Evolutionary conservation across 92 coral and sea anemone genomes (phyloP), one percentile per base, ranked within the genome.

Genomic region (Palythoa grandiflora): DNA sequence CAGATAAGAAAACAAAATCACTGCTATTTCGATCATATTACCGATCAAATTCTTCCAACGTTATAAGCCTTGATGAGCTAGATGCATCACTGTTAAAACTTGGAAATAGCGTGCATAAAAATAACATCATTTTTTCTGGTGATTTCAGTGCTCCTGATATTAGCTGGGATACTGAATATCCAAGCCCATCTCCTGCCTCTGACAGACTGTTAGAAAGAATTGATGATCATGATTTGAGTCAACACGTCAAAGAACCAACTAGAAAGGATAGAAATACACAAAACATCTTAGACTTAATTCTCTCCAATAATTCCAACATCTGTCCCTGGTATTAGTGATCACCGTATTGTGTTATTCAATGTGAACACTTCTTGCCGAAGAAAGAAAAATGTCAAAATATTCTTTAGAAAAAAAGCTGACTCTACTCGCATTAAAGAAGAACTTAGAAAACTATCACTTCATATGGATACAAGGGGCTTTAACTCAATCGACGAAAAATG

Each of bases 331-430:
- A 91, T 91, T 54, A 88, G 91, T 53, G 91, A 88, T 75, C 93
- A 91, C 73, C 89, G 83, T 57, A 88, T 91, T 87, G 93, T 91
- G 88, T 85, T 91, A 72, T 91, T 91, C 53, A 87, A 91, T 74
- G 91, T 87, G 70, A 87, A 88, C 44, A 87, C 85, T 55, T 80
- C 88, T 38, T 91, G 90, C 85, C 84, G 74, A 83, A 87, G 79
- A 80, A 87, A 91, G 87, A 68, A 73, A 73, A 87, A 80, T 61
- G 91, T 91, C 54, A 91, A 91, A 55, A 75, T 91, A 5, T 83
- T 72, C 65, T 65, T 83, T 5, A 91, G 79, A 51, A 91, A 83
- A 35, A 91, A 68, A 87, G 87, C 78, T 6, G 87, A 83, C 57
- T 68, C 48, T 37, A 38, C 48, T 83, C 59, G 53, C 52, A 83